Evolutionary conservation across 1,140 invertebrate genomes (phyloP).

Genomic region (Hylyphantes graminicola): DNA sequence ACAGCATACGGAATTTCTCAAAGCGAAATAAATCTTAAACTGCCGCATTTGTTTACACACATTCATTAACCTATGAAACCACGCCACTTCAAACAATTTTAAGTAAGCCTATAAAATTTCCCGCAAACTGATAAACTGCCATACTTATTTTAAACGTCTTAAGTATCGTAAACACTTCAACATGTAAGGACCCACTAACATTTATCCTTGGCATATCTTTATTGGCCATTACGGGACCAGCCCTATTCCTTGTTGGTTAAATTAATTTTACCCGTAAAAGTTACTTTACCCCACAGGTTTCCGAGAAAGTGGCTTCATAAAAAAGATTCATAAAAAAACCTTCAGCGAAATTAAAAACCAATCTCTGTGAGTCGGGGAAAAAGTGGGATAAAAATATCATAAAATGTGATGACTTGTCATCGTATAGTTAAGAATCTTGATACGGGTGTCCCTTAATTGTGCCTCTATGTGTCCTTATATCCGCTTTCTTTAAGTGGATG

Average conservation of each 20-base stretch:
- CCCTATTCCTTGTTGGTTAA: neutral
- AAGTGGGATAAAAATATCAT: slow-evolving; percentile 35
- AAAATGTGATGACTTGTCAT: slow-evolving; percentile 50
- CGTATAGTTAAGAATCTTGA: slow-evolving; percentile 23
- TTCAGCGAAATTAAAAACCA: slow-evolving; percentile 3
- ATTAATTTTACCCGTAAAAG: slow-evolving; percentile 13
- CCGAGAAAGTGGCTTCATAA: neutral
- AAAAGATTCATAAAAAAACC: neutral
- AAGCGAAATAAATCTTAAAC: too few species aligned
- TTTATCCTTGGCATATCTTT: slow-evolving; percentile 31
- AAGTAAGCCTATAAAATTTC: too few species aligned
- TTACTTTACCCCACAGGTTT: neutral
- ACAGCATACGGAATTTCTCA: too few species aligned
- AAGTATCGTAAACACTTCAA: slow-evolving; percentile 21
- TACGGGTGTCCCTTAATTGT: neutral
- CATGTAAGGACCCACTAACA: slow-evolving; percentile 20
- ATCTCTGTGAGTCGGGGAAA: slow-evolving; percentile 7
- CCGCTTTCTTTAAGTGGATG: slow-evolving; percentile 45
- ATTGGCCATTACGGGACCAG: neutral
- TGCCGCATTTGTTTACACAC: too few species aligned
- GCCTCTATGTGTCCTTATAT: slow-evolving; percentile 27
- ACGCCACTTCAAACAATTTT: too few species aligned
- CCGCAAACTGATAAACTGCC: slow-evolving; percentile 6
- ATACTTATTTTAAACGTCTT: slow-evolving; percentile 24
- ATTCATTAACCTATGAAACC: too few species aligned